Base-by-base conservation (phyloP, 2,113 vertebrate genomes). In the Pomatorhinus ruficollis region DNA sequence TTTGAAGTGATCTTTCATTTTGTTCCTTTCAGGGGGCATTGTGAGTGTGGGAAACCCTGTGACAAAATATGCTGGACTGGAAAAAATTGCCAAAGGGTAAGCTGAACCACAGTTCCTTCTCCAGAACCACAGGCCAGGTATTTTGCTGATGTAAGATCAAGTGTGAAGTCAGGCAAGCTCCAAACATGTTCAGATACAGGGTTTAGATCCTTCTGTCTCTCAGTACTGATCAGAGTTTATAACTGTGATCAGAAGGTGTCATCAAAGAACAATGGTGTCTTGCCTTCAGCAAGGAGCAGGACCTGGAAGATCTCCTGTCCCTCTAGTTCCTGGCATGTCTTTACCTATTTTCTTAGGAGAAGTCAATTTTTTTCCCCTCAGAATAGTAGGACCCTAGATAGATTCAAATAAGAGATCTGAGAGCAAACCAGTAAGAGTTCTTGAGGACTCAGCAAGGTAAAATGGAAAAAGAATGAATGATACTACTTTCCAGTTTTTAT, bases 31-130 rank as follows among this genome's bases (percentile, higher is more conserved):
- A 99, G 99, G 99, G 98, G 99, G 98, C 95, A 99, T 99, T 85
- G 99, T 99, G 83, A 99, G 99, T 27, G 99, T 99, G 94, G 99
- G 99, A 54, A 99, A 99, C 96, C 99, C 99, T 65, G 99, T 99
- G 97, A 99, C 99, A 98, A 99, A 99, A 96, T 99, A 99, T 72
- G 99, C 98, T 31, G 98, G 99, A 89, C 99, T 99, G 92, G 99
- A 99, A 98, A 99, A 99, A 98, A 99, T 99, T 94, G 99, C 99
- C 93, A 99, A 99, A 98, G 99, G 99, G 99, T 99, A 97, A 98
- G 99, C 98, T 63, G 22, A 60, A 25, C 54, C 35, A 21, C n/a
- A 93, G 30, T 47, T 60, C 44, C n/a, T 79, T 59, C 16, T 3
- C 14, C 18, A 60, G 30, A 90, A 40, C 21, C 12, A 18, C 2